Percentiles rank a stretch among this genome's conserved stretches.
These are phyloP conservation scores for Triplophysa yarkandensis DNA, from an alignment of 2,797 vertebrate species.

Conservation along the genomic window DNA sequence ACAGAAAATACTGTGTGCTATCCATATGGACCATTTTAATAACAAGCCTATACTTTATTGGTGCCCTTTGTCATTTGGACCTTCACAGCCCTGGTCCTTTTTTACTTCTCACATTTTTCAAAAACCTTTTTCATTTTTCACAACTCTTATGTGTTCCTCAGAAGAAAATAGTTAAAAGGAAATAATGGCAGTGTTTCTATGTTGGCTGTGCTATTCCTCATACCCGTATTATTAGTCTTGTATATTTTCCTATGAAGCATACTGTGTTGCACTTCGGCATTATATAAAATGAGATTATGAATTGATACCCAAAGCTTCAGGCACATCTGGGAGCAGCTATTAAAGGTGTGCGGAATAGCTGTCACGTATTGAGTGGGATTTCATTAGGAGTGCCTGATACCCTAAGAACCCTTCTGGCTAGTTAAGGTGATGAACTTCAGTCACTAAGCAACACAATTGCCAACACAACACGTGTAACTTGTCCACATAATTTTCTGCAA, in stretches of 20 bases:
- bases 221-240: background rate
- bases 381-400: slow-evolving; percentile 33
- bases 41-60: background rate
- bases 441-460: slow-evolving; percentile 13
- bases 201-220: background rate
- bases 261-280: background rate
- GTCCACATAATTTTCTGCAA: slow-evolving; percentile 22
- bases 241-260: background rate
- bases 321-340: slow-evolving; percentile 52
- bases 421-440: slow-evolving; percentile 38
- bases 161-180: background rate
- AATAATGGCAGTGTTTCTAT: background rate
- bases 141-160: background rate
- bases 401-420: slow-evolving; percentile 7
- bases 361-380: slow-evolving; percentile 25
- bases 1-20: background rate
- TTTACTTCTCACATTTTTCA: background rate
- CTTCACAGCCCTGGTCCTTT: background rate
- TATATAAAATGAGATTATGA: slow-evolving; percentile 49
- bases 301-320: slow-evolving; percentile 46
- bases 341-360: slow-evolving; percentile 35
- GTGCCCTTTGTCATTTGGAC: background rate
- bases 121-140: background rate
- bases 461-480: slow-evolving; percentile 30
- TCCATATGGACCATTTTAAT: background rate